Evolutionary conservation across 1,140 invertebrate species (phyloP).

Genomic region (Drosophila neocordata): DNA sequence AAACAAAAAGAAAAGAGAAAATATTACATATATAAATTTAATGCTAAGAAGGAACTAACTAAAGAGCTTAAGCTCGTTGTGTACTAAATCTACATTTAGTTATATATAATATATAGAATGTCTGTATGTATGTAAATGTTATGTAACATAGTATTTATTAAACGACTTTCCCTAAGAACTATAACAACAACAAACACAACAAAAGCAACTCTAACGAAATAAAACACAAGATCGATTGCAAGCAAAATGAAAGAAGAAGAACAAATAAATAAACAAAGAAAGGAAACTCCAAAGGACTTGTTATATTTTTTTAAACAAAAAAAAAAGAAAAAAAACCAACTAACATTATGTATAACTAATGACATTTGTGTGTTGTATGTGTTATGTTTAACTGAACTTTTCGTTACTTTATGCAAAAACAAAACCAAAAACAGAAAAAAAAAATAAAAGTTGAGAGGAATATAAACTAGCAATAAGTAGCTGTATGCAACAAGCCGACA

Average conservation of each 20-base stretch:
- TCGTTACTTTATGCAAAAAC: constrained; percentile 39
- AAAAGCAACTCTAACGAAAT: neutral
- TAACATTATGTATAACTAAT: constrained; percentile 43
- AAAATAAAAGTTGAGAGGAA: constrained; percentile 13
- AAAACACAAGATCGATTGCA: constrained; percentile 14
- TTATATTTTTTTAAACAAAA: constrained; percentile 75
- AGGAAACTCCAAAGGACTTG: constrained; percentile 68
- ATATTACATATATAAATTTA: neutral
- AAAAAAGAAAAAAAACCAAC: no score
- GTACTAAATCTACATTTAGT: constrained; percentile 37
- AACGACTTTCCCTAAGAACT: constrained; percentile 56
- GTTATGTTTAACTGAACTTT: constrained; percentile 53
- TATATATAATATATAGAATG: constrained; percentile 29
- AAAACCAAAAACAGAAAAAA: constrained; percentile 18
- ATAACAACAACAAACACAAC: constrained; percentile 12
- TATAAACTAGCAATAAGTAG: constrained; percentile 44
- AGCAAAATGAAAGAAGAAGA: neutral
- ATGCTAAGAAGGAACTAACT: constrained; percentile 3
- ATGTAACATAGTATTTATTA: constrained; percentile 59
- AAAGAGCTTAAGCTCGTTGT: constrained; percentile 54
- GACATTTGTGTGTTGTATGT: constrained; percentile 52
- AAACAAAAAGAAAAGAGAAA: neutral
- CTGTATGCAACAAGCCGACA: constrained; percentile 26
- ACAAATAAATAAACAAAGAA: neutral
- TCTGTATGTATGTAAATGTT: constrained; percentile 40